phyloP scores from a whole-genome alignment of 2,888 invertebrate species.

The Catonia carolina region DNA sequence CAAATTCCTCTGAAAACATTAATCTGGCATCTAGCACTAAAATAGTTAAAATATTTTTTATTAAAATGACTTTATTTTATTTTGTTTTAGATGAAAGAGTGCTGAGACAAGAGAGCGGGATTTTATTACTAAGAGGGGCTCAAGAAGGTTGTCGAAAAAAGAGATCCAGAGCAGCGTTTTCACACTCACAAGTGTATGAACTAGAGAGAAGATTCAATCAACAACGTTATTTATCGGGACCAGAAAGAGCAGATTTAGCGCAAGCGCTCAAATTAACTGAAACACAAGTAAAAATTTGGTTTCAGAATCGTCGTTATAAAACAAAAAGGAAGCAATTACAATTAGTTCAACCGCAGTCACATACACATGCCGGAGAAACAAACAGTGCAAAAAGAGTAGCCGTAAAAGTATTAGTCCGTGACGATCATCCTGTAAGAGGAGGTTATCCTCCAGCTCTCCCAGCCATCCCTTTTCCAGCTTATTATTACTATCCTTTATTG shows the following conservation, averaged over 20 bases:
- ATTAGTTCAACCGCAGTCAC: neutral
- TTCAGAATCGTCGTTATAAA: conserved; percentile 99
- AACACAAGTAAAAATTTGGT: conserved; percentile 99
- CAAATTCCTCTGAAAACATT: too few species aligned
- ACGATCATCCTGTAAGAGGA: neutral
- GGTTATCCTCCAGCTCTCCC: neutral
- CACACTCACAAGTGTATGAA: conserved; percentile 74
- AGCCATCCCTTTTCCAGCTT: conserved; percentile 1
- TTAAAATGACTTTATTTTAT: too few species aligned
- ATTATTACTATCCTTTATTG: conserved; percentile 3
- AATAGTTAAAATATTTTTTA: too few species aligned
- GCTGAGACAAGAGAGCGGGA: neutral
- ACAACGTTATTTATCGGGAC: conserved; percentile 94
- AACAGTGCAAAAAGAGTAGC: neutral
- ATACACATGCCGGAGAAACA: neutral
- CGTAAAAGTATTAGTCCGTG: neutral
- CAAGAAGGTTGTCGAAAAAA: neutral
- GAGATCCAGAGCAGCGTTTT: conserved; percentile 4
- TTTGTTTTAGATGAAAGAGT: neutral
- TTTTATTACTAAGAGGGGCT: neutral
- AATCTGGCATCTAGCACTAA: too few species aligned
- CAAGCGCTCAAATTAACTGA: conserved; percentile 91
- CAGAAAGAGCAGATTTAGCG: conserved; percentile 92
- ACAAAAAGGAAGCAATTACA: conserved; percentile 56
- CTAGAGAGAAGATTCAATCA: conserved; percentile 93